Evolutionary conservation across 2,888 invertebrate species (phyloP).

Genomic region (Chesias legatella): DNA sequence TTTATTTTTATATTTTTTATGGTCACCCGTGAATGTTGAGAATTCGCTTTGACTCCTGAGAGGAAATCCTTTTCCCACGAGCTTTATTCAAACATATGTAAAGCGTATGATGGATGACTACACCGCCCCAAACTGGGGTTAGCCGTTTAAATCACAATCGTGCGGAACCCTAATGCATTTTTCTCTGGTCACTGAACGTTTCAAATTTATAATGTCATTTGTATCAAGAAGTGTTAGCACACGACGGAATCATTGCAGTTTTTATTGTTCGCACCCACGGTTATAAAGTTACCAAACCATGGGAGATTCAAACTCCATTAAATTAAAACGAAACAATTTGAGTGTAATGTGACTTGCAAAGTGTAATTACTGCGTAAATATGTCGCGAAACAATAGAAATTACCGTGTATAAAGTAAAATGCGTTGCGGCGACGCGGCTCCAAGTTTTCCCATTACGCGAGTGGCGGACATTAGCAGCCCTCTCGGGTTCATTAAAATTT

Average conservation of each 20-base stretch:
- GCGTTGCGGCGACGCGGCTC: slow-evolving; percentile 21
- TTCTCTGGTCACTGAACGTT: slow-evolving; percentile 72
- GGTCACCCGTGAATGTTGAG: slow-evolving; percentile 55
- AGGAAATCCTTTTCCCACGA: slow-evolving; percentile 81
- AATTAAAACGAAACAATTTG: slow-evolving; percentile 44
- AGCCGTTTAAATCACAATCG: slow-evolving; percentile 77
- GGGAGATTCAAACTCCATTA: slow-evolving; percentile 26
- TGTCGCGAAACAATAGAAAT: slow-evolving; percentile 53
- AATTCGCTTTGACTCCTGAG: slow-evolving; percentile 74
- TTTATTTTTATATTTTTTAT: slow-evolving; percentile 5
- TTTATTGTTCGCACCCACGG: slow-evolving; percentile 62
- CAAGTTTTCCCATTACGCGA: slow-evolving; percentile 77
- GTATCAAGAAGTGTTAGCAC: slow-evolving; percentile 71
- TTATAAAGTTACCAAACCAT: slow-evolving; percentile 49
- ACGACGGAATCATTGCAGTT: slow-evolving; percentile 68
- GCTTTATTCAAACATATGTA: slow-evolving; percentile 82
- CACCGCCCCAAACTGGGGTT: slow-evolving; percentile 63
- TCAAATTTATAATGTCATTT: slow-evolving; percentile 75
- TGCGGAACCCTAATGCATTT: slow-evolving; percentile 60
- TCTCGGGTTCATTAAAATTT: slow-evolving; percentile 79
- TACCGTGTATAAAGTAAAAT: slow-evolving; percentile 48
- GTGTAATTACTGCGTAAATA: slow-evolving; percentile 47
- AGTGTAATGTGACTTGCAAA: slow-evolving; percentile 45
- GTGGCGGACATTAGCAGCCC: slow-evolving; percentile 75
- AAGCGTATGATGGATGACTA: slow-evolving; percentile 80